Conservation (phyloP, 2,888 invertebrate species). For the Pyrrhosoma nymphula region DNA sequence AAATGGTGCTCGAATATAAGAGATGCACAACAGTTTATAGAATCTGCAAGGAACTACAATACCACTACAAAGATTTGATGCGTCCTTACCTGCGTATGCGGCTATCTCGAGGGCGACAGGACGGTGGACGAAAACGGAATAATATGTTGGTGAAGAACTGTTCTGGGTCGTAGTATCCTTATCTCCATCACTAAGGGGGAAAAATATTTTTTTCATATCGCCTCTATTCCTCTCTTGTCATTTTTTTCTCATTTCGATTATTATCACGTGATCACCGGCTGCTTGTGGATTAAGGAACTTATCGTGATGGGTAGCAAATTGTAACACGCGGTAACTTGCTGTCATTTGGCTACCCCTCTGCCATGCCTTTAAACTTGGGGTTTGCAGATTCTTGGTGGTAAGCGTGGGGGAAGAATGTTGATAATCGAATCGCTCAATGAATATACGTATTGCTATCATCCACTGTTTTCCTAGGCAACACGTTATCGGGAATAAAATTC, state of each 20-base stretch:
- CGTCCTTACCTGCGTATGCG: neutral
- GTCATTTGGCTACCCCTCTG: too few species aligned
- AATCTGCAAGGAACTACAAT: too few species aligned
- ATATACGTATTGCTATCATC: too few species aligned
- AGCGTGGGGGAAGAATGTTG: too few species aligned
- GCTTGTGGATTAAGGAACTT: neutral
- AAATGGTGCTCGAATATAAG: too few species aligned
- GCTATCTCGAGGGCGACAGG: neutral
- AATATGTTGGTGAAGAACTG: neutral
- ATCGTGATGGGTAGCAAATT: neutral
- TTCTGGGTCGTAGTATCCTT: neutral
- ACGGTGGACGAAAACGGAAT: neutral
- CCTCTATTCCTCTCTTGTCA: neutral
- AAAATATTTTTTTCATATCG: neutral
- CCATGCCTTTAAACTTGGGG: too few species aligned
- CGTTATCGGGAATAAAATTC: too few species aligned
- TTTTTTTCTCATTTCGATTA: neutral
- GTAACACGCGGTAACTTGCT: too few species aligned
- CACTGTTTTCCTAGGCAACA: too few species aligned
- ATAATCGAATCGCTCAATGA: too few species aligned
- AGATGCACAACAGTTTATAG: too few species aligned
- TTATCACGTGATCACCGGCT: neutral
- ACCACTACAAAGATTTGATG: neutral
- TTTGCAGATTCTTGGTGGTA: too few species aligned
- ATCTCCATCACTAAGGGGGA: neutral